A percentile compares a stretch with the other conserved stretches of the same genome.
phyloP scores from a whole-genome alignment of 2,888 invertebrate genomes.

The Cepaea hortensis region DNA sequence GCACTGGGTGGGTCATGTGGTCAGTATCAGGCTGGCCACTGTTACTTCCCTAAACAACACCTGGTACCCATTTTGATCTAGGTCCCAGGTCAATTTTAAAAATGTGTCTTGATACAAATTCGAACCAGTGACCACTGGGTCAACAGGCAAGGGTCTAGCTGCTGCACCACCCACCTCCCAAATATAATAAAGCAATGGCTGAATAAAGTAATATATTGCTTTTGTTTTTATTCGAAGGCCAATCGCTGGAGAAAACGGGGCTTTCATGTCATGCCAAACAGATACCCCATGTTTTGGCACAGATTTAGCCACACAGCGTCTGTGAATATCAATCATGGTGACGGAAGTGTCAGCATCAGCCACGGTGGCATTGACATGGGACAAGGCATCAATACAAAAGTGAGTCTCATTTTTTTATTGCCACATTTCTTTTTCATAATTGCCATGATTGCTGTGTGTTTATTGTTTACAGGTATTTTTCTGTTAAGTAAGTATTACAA shows the following conservation, averaged over 20 bases:
- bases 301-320: conserved; percentile 58
- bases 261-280: conserved; percentile 81
- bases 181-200: too few relatives aligned
- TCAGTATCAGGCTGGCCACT: too few relatives aligned
- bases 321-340: conserved; percentile 77
- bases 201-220: too few relatives aligned
- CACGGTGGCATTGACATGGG: conserved; percentile 81
- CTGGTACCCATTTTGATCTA: too few relatives aligned
- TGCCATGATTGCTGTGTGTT: not conserved
- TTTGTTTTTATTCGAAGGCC: conserved; percentile 73
- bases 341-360: conserved; percentile 81
- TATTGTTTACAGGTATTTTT: not conserved
- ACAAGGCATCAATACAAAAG: conserved; percentile 89
- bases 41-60: too few relatives aligned
- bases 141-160: too few relatives aligned
- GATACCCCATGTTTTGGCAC: conserved; percentile 80
- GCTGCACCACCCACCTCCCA: too few relatives aligned
- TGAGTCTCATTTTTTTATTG: conserved; percentile 54
- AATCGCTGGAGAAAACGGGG: conserved; percentile 89
- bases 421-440: not conserved
- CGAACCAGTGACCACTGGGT: too few relatives aligned
- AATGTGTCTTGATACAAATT: too few relatives aligned
- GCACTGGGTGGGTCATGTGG: too few relatives aligned
- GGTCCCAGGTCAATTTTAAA: too few relatives aligned
- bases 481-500: too few relatives aligned